Base-by-base conservation (phyloP, 1,140 invertebrate species). In the Diorhabda carinulata region DNA sequence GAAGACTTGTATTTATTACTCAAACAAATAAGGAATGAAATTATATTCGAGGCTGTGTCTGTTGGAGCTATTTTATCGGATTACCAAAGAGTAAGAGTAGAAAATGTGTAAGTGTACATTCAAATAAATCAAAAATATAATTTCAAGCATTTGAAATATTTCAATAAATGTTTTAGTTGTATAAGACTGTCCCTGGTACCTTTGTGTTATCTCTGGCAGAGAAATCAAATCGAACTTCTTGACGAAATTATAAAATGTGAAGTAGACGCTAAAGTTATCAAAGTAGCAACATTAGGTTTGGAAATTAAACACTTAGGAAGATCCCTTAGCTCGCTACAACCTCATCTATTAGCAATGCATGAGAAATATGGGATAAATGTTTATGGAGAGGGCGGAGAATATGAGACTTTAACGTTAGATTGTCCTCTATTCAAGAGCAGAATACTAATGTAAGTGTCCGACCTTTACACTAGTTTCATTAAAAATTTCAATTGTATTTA, bases 351-450 rank as follows among this genome's bases (percentile, higher is more conserved):
- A 66, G 87, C 92, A 82, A 94, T 98, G 90, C 90, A 92, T 80
- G 90, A 92, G 83, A 96, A 97, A 82, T 99, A 96, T 85, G 95
- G 96, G 25, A 83, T 98, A 68, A 98, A 99, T 86, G 89, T 98
- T 59, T 99, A 98, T 85, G 98, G 98, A 57, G 98, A 99, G 86
- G 98, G 98, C 57, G 98, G 98, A 61, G 98, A 99, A 83, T 99
- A 98, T 83, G 98, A 99, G 85, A 97, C 96, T 44, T 95, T 99
- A 80, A 98, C 96, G 8, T 84, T 98, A 67, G 95, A 98, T 84
- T 99, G 97, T 84, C 97, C 97, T 25, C 83, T 99, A 58, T 99
- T 98, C 82, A 91, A 88, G 76, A 96, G 95, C 81, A 87, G 88
- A 79, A 91, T 98, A 82, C 86, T 94, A 70, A 88, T 98, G 93